These are phyloP conservation scores for Drosophila pseudotakahashii DNA, from an alignment of 2,888 invertebrate species.

Conservation along the genomic window DNA sequence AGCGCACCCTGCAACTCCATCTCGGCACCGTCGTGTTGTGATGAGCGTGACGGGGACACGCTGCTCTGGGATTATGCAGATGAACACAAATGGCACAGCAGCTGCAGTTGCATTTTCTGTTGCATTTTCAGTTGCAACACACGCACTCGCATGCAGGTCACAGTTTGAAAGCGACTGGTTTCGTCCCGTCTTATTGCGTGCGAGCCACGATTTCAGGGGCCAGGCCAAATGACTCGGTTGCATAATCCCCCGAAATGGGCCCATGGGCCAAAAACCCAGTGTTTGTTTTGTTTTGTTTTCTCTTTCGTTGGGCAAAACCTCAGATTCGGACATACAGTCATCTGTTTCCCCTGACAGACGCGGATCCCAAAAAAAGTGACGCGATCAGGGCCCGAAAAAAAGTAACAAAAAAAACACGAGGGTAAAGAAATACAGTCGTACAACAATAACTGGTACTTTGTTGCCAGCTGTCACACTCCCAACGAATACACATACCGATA, in stretches of 20 bases:
- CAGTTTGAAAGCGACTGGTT: constrained; percentile 22
- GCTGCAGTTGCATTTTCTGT: constrained; percentile 36
- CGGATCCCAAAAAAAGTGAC: constrained; percentile 15
- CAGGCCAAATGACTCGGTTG: constrained; percentile 21
- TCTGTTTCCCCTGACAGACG: constrained; percentile 28
- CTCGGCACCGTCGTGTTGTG: constrained; percentile 12
- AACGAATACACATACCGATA: neutral
- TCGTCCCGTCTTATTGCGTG: constrained; percentile 1
- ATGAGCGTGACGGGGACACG: constrained; percentile 75
- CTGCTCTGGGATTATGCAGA: constrained; percentile 73
- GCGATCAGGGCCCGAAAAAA: constrained; percentile 19
- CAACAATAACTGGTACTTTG: neutral
- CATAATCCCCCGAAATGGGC: constrained; percentile 36
- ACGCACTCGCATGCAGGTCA: constrained; percentile 21
- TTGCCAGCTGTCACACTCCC: neutral
- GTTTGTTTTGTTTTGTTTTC: constrained; percentile 39
- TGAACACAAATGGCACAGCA: constrained; percentile 67
- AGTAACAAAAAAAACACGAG: constrained; percentile 2
- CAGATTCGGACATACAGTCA: constrained; percentile 30
- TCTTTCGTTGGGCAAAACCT: constrained; percentile 51
- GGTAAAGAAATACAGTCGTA: constrained; percentile 14
- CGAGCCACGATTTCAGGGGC: constrained; percentile 15
- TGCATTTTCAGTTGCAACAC: constrained; percentile 2
- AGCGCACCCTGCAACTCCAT: neutral
- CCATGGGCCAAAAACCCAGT: constrained; percentile 33